phyloP scores from a whole-genome alignment of 2,888 invertebrate genomes.

The Omphaloscelis lunosa region DNA sequence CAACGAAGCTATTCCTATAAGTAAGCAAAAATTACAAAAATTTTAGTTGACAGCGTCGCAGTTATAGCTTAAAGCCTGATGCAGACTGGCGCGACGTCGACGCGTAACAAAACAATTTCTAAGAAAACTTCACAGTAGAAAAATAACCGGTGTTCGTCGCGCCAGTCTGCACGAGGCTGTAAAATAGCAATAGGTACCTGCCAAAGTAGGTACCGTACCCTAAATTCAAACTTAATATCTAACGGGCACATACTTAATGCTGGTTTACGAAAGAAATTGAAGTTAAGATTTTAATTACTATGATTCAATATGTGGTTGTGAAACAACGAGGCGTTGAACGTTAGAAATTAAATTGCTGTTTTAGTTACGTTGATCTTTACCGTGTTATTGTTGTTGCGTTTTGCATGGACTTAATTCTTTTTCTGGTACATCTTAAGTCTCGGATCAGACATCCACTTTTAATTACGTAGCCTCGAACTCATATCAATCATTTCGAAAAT shows the following conservation, averaged over 20 bases:
- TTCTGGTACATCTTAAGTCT: conserved; percentile 25
- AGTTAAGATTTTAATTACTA: conserved; percentile 58
- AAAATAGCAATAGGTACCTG: neutral
- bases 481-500: conserved; percentile 56
- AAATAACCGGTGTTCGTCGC: too few relatives aligned
- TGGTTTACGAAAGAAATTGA: conserved; percentile 56
- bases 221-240: conserved; percentile 24
- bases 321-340: conserved; percentile 37
- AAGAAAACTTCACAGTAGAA: too few relatives aligned
- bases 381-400: conserved; percentile 39
- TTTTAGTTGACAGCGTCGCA: neutral
- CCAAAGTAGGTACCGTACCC: neutral
- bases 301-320: conserved; percentile 60
- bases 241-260: conserved; percentile 21
- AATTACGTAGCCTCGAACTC: conserved; percentile 49
- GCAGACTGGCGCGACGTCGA: too few relatives aligned
- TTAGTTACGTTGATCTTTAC: conserved; percentile 55
- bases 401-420: conserved; percentile 26
- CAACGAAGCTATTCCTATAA: too few relatives aligned
- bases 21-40: neutral
- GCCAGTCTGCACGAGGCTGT: too few relatives aligned
- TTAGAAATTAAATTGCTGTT: conserved; percentile 55
- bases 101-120: too few relatives aligned
- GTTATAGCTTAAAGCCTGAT: neutral
- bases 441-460: conserved; percentile 31